phyloP scores from a whole-genome alignment of 2,888 invertebrate genomes.

The Phalera bucephala region DNA sequence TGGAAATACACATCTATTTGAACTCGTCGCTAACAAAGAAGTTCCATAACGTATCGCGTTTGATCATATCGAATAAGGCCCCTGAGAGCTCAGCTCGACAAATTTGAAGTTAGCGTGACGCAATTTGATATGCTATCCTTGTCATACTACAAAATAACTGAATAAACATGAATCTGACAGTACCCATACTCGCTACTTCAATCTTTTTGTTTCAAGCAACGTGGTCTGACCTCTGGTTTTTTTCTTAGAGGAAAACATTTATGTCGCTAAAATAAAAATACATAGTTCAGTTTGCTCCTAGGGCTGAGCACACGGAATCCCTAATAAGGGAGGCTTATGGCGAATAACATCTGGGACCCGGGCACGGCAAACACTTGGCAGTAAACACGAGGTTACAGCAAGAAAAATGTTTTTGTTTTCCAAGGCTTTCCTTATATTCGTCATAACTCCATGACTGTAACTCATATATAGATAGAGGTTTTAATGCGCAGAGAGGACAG shows the following conservation, averaged over 20 bases:
- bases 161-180: too few relatives aligned
- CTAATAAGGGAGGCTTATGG: constrained; percentile 79
- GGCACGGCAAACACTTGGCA: constrained; percentile 72
- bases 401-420: constrained; percentile 78
- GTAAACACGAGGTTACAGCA: constrained; percentile 72
- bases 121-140: too few relatives aligned
- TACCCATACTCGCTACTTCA: too few relatives aligned
- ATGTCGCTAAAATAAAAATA: constrained; percentile 67
- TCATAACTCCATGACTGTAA: constrained; percentile 49
- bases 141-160: too few relatives aligned
- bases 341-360: constrained; percentile 78
- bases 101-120: too few relatives aligned
- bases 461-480: constrained; percentile 14
- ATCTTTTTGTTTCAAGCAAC: too few relatives aligned
- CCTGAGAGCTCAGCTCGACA: too few relatives aligned
- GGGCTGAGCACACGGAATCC: constrained; percentile 70
- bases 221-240: constrained; percentile 13
- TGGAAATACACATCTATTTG: too few relatives aligned
- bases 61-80: too few relatives aligned
- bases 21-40: too few relatives aligned
- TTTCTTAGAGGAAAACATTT: constrained; percentile 54
- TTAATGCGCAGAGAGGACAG: constrained; percentile 16
- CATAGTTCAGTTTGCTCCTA: constrained; percentile 52
- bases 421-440: constrained; percentile 55
- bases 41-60: too few relatives aligned